Evolutionary conservation across 1,140 invertebrate species (phyloP), one percentile per base, ranked within the genome.

Genomic region (Listronotus bonariensis): DNA sequence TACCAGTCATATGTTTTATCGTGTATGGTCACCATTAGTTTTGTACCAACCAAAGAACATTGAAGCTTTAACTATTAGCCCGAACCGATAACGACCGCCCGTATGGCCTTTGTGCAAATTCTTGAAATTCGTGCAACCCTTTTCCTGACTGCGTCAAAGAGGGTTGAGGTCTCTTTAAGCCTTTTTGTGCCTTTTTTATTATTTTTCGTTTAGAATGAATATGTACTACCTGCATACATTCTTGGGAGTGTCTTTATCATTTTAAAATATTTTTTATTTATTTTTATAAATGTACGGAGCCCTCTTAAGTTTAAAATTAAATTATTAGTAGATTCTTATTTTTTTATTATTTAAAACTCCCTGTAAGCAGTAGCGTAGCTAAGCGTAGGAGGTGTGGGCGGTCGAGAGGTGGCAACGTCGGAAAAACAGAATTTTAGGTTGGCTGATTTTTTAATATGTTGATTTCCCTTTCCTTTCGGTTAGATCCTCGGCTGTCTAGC

Each of bases 111-210:
- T 60, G 57, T 60, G 46, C 32, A 42, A 51, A 60, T 60, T 60
- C 57, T 60, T 60, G 46, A 60, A 60, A 60, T 60, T 60, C 46
- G 57, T 17, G 34, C 36, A 60, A 60, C 45, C 57, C 57, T 60
- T 60, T 51, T 41, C 46, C 38, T 55, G 36, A 46, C 42, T 58
- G 26, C 12, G 18, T 46, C 43, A 45, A 58, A 58, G 55, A 41
- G 53, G 53, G 36, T 31, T 41, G 40, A 55, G 53, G 53, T 55
- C 40, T 55, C 41, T 58, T 58, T 38, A 58, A 58, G 41, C 17
- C 43, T 58, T 58, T 46, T 58, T 14, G 11, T 48, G n/a, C 55
- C 43, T 34, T 41, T 45, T 15, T 41, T 15, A 5, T 9, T 15
- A 31, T 17, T 34, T 52, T 52, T 20, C 26, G 12, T 49, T 49